These are phyloP conservation scores for Aurelia sp. DNA, from an alignment of 30 jellyfish, hydroid and myxozoan genomes.

Conservation along the genomic window DNA sequence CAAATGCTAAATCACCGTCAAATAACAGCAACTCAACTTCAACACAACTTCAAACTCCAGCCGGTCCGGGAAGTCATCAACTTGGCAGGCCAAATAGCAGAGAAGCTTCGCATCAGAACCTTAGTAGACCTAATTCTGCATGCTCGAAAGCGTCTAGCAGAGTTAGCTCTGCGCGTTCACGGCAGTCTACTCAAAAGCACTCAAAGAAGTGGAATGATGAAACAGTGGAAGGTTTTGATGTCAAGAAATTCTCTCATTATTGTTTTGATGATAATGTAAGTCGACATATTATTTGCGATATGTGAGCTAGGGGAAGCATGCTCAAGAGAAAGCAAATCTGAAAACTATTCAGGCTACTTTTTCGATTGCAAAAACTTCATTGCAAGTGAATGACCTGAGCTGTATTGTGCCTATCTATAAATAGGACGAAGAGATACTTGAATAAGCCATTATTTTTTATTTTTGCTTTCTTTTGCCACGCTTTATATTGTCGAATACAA, in stretches of 20 bases:
- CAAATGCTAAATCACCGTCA: not conserved
- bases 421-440: too few relatives aligned
- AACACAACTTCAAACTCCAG: constrained; percentile 4
- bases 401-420: too few relatives aligned
- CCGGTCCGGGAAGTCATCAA: constrained; percentile 9
- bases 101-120: not conserved
- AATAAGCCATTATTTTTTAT: too few relatives aligned
- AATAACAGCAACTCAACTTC: not conserved
- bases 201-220: constrained; percentile 6
- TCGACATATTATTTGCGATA: not conserved
- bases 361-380: too few relatives aligned
- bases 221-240: constrained; percentile 43
- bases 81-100: constrained; percentile 8
- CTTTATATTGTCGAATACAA: too few relatives aligned
- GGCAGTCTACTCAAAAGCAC: constrained; percentile 5
- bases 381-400: too few relatives aligned
- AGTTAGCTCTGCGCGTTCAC: constrained; percentile 48
- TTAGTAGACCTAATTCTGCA: constrained; percentile 51
- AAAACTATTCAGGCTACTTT: too few relatives aligned
- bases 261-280: constrained; percentile 84
- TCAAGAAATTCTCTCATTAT: constrained; percentile 73
- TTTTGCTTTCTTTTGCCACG: too few relatives aligned
- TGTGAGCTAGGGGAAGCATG: too few relatives aligned
- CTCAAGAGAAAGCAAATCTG: too few relatives aligned
- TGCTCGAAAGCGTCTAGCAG: constrained; percentile 64